phyloP scores from a whole-genome alignment of 2,113 vertebrate genomes.

The Limnothrissa miodon region DNA sequence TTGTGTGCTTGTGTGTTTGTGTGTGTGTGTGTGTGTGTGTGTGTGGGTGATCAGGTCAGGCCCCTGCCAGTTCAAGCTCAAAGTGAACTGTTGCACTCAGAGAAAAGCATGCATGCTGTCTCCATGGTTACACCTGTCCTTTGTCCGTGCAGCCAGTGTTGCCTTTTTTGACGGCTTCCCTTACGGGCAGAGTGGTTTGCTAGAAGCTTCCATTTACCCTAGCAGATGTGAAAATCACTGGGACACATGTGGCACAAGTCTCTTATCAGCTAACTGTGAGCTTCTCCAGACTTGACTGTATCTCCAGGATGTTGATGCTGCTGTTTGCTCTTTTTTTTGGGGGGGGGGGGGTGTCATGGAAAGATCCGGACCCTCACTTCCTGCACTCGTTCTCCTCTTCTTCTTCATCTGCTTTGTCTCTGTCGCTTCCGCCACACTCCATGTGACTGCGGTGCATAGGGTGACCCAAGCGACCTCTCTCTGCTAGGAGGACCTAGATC shows the following conservation, averaged over 20 bases:
- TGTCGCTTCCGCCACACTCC: constrained; percentile 32
- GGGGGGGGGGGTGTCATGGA: constrained; percentile 15
- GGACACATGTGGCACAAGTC: constrained; percentile 12
- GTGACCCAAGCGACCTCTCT: neutral
- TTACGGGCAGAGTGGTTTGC: neutral
- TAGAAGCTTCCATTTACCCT: neutral
- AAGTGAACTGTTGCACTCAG: neutral
- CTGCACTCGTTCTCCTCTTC: constrained; percentile 13
- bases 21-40: constrained; percentile 3
- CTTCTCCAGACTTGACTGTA: constrained; percentile 22
- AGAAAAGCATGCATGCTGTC: neutral
- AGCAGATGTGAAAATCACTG: constrained; percentile 16
- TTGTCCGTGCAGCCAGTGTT: neutral
- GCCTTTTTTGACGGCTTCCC: neutral
- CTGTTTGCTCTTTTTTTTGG: constrained; percentile 16
- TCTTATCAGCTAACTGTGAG: constrained; percentile 26
- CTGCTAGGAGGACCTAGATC: constrained; percentile 8
- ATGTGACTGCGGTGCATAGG: constrained; percentile 21
- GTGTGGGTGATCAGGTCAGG: neutral
- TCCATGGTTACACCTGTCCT: neutral
- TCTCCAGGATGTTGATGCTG: constrained; percentile 43
- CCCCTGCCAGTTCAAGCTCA: neutral
- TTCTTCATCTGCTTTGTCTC: constrained; percentile 32
- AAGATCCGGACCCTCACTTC: constrained; percentile 20
- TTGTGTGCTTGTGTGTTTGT: neutral